These are phyloP conservation scores for Phaethon lepturus DNA, from an alignment of 2,113 vertebrate species.

Conservation along the genomic window DNA sequence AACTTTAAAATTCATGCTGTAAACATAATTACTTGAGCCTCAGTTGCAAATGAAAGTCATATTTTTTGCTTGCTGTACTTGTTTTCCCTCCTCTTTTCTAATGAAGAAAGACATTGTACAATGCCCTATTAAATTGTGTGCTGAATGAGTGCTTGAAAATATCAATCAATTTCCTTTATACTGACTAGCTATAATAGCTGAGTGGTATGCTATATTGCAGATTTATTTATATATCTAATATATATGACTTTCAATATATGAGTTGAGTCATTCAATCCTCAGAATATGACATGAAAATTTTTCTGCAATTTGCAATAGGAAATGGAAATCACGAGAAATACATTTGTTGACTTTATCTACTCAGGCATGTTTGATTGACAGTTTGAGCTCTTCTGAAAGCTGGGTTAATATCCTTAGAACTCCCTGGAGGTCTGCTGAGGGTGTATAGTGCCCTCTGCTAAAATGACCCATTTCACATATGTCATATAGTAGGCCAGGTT, in stretches of 20 bases:
- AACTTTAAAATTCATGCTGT: constrained; percentile 52
- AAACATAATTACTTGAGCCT: constrained; percentile 63
- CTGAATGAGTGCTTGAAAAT: not conserved
- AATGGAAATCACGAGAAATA: not conserved
- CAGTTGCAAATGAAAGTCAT: constrained; percentile 61
- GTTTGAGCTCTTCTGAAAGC: not conserved
- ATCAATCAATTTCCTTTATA: not conserved
- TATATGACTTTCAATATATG: not conserved
- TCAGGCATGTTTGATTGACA: not conserved
- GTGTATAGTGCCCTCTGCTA: not conserved
- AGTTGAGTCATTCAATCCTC: not conserved
- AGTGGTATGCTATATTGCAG: not conserved
- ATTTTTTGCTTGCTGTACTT: constrained; percentile 47
- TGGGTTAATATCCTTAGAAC: not conserved
- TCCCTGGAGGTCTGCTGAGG: not conserved
- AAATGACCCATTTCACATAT: not conserved
- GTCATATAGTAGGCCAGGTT: not conserved
- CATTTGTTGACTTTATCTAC: not conserved
- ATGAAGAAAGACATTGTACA: constrained; percentile 22
- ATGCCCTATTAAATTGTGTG: not conserved
- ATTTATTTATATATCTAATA: not conserved
- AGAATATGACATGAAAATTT: not conserved
- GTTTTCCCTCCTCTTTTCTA: constrained; percentile 6
- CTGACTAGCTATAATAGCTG: not conserved
- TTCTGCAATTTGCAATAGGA: not conserved